Evolutionary conservation across 2,113 vertebrate species (phyloP), one percentile per base, ranked within the genome.

Genomic region (Pontoporia blainvillei): DNA sequence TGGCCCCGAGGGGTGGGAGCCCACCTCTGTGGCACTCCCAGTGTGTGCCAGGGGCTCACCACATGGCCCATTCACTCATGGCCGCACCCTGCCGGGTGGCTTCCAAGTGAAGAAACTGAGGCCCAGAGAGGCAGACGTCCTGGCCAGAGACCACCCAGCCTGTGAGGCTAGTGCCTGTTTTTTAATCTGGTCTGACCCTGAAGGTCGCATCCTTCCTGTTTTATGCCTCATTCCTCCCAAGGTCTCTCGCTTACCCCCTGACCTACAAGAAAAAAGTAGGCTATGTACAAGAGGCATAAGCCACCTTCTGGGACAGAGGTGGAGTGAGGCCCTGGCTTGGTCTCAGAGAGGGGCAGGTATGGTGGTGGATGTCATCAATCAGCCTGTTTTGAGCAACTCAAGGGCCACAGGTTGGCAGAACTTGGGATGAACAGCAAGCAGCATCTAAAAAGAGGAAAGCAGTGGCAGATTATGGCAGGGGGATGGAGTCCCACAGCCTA

Each of bases 381-480:
- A 96, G 83, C 85, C 54, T 46, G 75, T 87, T 83, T 62, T 20
- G 94, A 95, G 87, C 90, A 7, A 69, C 36, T 86, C 71, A 87
- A 66, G 96, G 92, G 92, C 93, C 84, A 84, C 6, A 12, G 67
- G 90, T 94, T 87, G 95, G 75, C 2, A 12, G 96, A 90, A 95
- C 59, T 97, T 54, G 62, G 69, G 90, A 82, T n/a, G 79, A 94
- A 97, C 94, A 95, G 76, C 85, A 84, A 83, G 75, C 69, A 61
- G 69, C 44, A 25, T 93, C 97, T 97, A 95, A 93, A 95, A 97
- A 97, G 91, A 90, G 87, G 97, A 94, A 95, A 95, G 84, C 0
- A 1, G 71, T 88, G 92, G 93, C 73, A 64, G 75, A 67, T 76
- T 29, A 34, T 2, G 27, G 41, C 2, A 2, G 39, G 52, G 39